Conservation (phyloP, 2,113 vertebrate species). For the Indicator indicator region DNA sequence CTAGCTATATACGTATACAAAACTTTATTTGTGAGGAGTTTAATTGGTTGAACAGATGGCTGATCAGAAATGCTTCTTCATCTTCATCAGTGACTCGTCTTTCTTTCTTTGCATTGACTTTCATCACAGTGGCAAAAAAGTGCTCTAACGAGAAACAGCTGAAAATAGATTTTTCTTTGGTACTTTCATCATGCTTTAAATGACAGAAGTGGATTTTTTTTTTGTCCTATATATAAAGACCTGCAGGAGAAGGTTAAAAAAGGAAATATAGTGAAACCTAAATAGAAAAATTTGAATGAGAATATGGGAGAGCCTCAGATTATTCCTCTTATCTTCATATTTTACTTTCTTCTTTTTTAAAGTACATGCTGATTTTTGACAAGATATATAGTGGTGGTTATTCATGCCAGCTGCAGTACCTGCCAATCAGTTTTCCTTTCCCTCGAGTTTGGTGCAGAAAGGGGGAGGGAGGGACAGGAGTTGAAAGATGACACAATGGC, state of each 20-base stretch:
- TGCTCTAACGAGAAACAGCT: slow-evolving; percentile 76
- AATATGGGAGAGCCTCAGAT: slow-evolving; percentile 62
- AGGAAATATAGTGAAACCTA: slow-evolving; percentile 77
- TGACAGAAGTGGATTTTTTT: slow-evolving; percentile 72
- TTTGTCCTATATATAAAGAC: slow-evolving; percentile 75
- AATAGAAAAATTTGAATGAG: slow-evolving; percentile 76
- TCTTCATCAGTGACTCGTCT: slow-evolving; percentile 75
- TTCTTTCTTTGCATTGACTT: slow-evolving; percentile 74
- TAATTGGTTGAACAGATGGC: slow-evolving; percentile 72
- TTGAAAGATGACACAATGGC: slow-evolving; percentile 43
- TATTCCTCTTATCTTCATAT: slow-evolving; percentile 70
- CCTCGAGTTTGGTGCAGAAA: slow-evolving; percentile 67
- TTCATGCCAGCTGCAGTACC: slow-evolving; percentile 56
- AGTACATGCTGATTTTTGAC: slow-evolving; percentile 74
- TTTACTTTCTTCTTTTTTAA: slow-evolving; percentile 74
- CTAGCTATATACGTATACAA: slow-evolving; percentile 16
- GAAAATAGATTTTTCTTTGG: slow-evolving; percentile 74
- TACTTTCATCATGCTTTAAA: slow-evolving; percentile 76
- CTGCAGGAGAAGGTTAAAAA: slow-evolving; percentile 76
- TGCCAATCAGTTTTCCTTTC: slow-evolving; percentile 70
- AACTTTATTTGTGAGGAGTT: slow-evolving; percentile 34
- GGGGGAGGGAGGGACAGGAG: slow-evolving; percentile 31
- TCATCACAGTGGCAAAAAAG: slow-evolving; percentile 67
- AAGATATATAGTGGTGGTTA: slow-evolving; percentile 68
- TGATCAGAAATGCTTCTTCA: slow-evolving; percentile 66